Conservation (phyloP, 2,888 invertebrate genomes). For the Stomorhina lunata region DNA sequence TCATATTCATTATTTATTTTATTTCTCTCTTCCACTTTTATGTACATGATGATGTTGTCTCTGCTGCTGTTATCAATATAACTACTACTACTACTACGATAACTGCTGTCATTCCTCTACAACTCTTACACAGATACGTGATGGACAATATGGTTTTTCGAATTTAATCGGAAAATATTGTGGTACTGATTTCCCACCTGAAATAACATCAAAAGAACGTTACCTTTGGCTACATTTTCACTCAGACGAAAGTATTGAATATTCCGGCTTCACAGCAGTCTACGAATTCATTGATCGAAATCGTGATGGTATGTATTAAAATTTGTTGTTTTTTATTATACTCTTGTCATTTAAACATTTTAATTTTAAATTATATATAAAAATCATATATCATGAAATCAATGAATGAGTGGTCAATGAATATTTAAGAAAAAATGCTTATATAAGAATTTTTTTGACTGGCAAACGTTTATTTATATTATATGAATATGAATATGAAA, state of each 20-base stretch:
- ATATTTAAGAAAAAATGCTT: not conserved
- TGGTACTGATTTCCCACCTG: slow-evolving; percentile 86
- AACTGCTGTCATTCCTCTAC: not conserved
- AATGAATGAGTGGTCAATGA: not conserved
- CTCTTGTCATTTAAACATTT: not conserved
- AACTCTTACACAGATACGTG: slow-evolving; percentile 82
- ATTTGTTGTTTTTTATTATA: not conserved
- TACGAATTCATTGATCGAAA: slow-evolving; percentile 85
- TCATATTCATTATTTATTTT: too few relatives aligned
- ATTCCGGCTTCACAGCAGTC: slow-evolving; percentile 88
- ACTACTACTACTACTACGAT: not conserved
- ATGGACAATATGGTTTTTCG: slow-evolving; percentile 90
- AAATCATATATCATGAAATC: not conserved
- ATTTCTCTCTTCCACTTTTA: too few relatives aligned
- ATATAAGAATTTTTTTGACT: too few relatives aligned
- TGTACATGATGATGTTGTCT: not conserved
- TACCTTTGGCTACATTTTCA: slow-evolving; percentile 90
- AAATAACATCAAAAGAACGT: slow-evolving; percentile 86
- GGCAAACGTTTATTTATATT: not conserved
- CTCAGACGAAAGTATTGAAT: slow-evolving; percentile 90
- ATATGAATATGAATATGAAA: not conserved
- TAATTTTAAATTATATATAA: not conserved
- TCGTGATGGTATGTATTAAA: slow-evolving; percentile 80
- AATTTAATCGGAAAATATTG: slow-evolving; percentile 85
- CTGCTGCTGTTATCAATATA: not conserved